Evolutionary conservation across 2,113 vertebrate species (phyloP), one percentile per base, ranked within the genome.

Genomic region (Entelurus aequoreus): DNA sequence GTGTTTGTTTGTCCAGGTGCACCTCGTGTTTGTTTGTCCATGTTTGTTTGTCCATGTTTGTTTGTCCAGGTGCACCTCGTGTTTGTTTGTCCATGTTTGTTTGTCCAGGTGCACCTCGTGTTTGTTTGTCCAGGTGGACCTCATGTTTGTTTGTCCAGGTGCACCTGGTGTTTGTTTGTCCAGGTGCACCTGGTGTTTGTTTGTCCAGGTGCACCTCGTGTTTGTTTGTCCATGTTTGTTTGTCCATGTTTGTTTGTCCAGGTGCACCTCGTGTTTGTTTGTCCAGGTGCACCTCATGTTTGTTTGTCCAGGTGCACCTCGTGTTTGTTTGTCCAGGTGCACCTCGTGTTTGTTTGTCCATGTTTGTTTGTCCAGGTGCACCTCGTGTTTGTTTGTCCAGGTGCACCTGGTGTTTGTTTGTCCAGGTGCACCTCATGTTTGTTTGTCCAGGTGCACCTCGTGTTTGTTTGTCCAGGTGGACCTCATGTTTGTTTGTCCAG

Each of bases 401-500:
- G 71, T 38, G 77, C 19, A 19, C 19, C 19, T 19, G 1, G 2
- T 19, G 19, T 19, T 19, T 19, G 19, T 19, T 19, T 19, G 74
- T 66, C 1, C 67, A 82, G 82, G 79, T 86, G 66, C 2, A 71
- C 49, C 66, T 77, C 71, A 81, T 38, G 66, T 82, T 52, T 65
- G 78, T 54, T 44, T 62, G 59, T 28, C 28, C 28, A 28, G 28
- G 28, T 28, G 28, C 28, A 28, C 0, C 28, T 28, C 28, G 2
- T 28, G 28, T 9, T 66, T 21, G 60, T 68, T 72, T 66, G 63
- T 66, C 36, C 40, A 50, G 6, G 71, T 38, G 77, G 1, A 19
- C 19, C 19, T 19, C 19, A 19, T 19, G 19, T 19, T 19, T 19
- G 19, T 19, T 19, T 19, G 74, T 66, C 1, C 67, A 82, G 82